These are phyloP conservation scores for Panagrolaimus sp. DNA, from an alignment of 1,140 invertebrate genomes.

Conservation along the genomic window DNA sequence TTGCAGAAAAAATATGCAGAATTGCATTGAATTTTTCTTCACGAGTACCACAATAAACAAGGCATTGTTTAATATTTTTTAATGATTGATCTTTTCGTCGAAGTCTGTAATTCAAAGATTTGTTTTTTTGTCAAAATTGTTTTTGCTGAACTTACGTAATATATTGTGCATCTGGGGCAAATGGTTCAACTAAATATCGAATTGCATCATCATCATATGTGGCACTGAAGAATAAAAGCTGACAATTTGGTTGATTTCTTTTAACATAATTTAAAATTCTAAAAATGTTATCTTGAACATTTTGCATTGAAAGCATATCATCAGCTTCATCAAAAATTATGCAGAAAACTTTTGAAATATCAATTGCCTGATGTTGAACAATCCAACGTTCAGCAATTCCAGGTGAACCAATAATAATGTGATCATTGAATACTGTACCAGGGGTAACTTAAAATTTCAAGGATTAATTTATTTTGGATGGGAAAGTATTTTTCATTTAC, in stretches of 20 bases:
- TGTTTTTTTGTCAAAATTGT: not conserved
- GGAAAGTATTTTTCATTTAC: conserved; percentile 17
- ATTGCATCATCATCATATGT: conserved; percentile 91
- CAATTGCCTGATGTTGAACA: conserved; percentile 77
- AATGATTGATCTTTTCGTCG: conserved; percentile 84
- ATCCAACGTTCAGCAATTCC: conserved; percentile 48
- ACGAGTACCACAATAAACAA: conserved; percentile 78
- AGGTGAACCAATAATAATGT: conserved; percentile 75
- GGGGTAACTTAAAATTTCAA: conserved; percentile 6
- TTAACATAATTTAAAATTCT: conserved; percentile 60
- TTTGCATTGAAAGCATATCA: conserved; percentile 96
- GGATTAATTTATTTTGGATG: not conserved
- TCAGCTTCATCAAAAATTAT: conserved; percentile 98
- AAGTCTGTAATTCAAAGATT: conserved; percentile 55
- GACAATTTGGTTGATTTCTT: conserved; percentile 67
- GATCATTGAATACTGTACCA: conserved; percentile 65
- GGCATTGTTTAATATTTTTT: conserved; percentile 95
- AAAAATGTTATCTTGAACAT: conserved; percentile 92
- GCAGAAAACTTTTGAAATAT: conserved; percentile 78
- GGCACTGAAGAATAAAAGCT: conserved; percentile 98
- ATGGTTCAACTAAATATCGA: conserved; percentile 76
- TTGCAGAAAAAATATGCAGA: conserved; percentile 87
- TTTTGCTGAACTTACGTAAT: conserved; percentile 22
- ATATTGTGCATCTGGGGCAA: conserved; percentile 68
- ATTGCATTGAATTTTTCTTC: conserved; percentile 79